These are phyloP conservation scores for Ochotona princeps DNA, from an alignment of 2,113 vertebrate species.

Conservation along the genomic window DNA sequence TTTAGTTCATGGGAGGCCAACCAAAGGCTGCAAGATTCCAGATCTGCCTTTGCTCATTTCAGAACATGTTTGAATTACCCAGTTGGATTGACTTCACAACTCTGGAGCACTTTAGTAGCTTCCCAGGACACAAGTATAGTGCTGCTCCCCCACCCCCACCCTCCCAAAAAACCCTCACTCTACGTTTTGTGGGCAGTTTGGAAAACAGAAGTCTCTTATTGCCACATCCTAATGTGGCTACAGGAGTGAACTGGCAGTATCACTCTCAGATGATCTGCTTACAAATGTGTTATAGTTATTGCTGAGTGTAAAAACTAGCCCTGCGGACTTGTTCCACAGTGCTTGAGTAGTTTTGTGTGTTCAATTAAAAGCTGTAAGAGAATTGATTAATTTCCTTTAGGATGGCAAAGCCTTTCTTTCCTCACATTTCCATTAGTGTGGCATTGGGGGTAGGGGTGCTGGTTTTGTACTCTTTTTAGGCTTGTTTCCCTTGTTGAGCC, in stretches of 20 bases:
- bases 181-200: conserved; percentile 45
- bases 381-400: conserved; percentile 65
- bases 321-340: conserved; percentile 45
- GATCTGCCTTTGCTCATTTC: conserved; percentile 66
- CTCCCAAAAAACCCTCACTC: neutral
- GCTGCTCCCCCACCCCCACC: neutral
- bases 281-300: conserved; percentile 13
- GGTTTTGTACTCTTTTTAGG: neutral
- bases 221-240: conserved; percentile 9
- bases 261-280: neutral
- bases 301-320: conserved; percentile 45
- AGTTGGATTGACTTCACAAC: conserved; percentile 52
- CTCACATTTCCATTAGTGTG: conserved; percentile 20
- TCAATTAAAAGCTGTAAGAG: conserved; percentile 66
- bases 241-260: conserved; percentile 14
- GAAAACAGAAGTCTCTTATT: conserved; percentile 58
- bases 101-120: conserved; percentile 5
- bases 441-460: neutral
- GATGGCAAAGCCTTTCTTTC: conserved; percentile 51
- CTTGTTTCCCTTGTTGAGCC: neutral
- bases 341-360: conserved; percentile 56
- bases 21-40: conserved; percentile 49
- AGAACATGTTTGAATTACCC: conserved; percentile 28
- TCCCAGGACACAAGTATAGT: neutral
- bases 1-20: conserved; percentile 45